Conservation (phyloP, 1,140 invertebrate species). For the Choristoneura fumiferana region DNA sequence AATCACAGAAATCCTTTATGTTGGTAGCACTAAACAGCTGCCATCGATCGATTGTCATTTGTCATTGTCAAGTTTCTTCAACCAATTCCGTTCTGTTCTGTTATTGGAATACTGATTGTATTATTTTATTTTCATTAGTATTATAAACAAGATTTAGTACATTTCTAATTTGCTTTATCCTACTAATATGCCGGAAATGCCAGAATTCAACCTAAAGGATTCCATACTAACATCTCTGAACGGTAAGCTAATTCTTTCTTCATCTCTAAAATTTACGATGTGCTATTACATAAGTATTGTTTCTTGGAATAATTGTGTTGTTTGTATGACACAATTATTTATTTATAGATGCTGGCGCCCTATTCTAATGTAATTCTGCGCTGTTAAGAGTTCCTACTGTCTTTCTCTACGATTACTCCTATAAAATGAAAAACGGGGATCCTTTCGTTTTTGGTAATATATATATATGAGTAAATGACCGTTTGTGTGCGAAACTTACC, state of each 20-base stretch:
- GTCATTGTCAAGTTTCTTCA: no score
- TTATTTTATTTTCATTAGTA: neutral
- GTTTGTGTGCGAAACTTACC: neutral
- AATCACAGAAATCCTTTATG: no score
- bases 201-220: constrained; percentile 58
- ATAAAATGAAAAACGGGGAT: constrained; percentile 28
- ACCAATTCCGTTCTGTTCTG: no score
- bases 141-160: constrained; percentile 15
- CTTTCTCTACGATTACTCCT: constrained; percentile 14
- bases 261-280: constrained; percentile 32
- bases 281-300: constrained; percentile 63
- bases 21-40: no score
- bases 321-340: constrained; percentile 56
- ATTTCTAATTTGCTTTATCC: no score
- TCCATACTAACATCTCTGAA: constrained; percentile 62
- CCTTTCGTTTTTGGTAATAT: constrained; percentile 35
- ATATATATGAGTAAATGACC: constrained; percentile 1
- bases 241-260: constrained; percentile 40
- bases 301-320: constrained; percentile 50
- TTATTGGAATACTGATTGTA: no score
- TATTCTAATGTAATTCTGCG: constrained; percentile 37
- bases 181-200: constrained; percentile 35
- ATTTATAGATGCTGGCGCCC: constrained; percentile 63
- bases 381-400: constrained; percentile 29
- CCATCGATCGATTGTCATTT: no score